Conservation (phyloP, 2,113 vertebrate genomes). For the Nothoprocta perdicaria region DNA sequence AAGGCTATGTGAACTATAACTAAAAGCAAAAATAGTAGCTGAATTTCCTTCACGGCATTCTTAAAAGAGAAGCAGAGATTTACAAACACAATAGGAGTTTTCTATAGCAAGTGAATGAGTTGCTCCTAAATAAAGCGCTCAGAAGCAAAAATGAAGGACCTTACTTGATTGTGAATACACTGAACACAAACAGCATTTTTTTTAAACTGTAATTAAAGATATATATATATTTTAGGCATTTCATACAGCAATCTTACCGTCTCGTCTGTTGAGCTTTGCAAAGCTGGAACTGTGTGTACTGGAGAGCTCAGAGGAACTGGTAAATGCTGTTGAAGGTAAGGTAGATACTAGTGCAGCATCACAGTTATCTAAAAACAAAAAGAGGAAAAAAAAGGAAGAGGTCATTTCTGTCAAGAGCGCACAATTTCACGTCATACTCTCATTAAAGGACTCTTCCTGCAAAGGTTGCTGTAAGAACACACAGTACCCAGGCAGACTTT, state of each 20-base stretch:
- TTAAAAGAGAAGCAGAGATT: background rate
- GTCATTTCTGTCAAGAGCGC: background rate
- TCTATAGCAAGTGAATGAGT: background rate
- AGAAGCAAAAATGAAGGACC: background rate
- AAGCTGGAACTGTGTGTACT: conserved; percentile 83
- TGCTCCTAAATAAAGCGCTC: background rate
- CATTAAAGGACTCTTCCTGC: background rate
- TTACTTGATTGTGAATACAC: background rate
- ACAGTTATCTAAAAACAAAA: conserved; percentile 83
- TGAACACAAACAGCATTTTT: background rate
- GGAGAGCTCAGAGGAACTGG: conserved; percentile 89
- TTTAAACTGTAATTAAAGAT: background rate
- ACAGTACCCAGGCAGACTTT: background rate
- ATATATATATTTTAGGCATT: background rate
- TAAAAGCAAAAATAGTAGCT: background rate
- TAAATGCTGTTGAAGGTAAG: conserved; percentile 85
- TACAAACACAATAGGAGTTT: background rate
- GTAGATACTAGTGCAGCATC: conserved; percentile 84
- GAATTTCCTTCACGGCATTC: background rate
- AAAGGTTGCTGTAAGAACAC: background rate
- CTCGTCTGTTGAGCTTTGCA: conserved; percentile 90
- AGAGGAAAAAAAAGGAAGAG: conserved; percentile 38
- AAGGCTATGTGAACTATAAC: background rate
- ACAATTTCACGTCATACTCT: background rate
- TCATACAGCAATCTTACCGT: conserved; percentile 81